Evolutionary conservation across 2,797 vertebrate species (phyloP).

Genomic region (Enteromius radiatus): DNA sequence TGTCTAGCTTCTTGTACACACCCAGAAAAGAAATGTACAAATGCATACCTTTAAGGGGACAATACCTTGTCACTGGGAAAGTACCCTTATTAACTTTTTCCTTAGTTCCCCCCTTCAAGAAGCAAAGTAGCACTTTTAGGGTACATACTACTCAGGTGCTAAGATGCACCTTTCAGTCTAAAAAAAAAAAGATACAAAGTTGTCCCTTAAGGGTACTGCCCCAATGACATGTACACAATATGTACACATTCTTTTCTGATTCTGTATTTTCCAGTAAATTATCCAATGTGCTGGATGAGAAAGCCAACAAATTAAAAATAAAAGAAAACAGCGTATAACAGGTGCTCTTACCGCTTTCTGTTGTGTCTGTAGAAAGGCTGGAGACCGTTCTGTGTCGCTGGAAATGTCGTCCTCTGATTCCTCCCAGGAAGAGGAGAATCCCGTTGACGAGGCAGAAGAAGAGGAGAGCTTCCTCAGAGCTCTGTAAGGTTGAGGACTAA

Average conservation of each 20-base stretch:
- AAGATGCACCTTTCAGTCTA: neutral
- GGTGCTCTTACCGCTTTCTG: slow-evolving; percentile 90
- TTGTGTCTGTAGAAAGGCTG: slow-evolving; percentile 86
- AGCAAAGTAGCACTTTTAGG: neutral
- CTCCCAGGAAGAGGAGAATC: slow-evolving; percentile 97
- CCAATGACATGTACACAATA: neutral
- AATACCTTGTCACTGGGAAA: neutral
- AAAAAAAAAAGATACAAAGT: neutral
- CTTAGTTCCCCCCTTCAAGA: neutral
- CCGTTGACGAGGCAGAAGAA: slow-evolving; percentile 95
- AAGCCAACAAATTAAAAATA: neutral
- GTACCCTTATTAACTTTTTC: neutral
- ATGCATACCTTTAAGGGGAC: neutral
- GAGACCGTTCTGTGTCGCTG: slow-evolving; percentile 90
- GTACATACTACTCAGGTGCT: neutral
- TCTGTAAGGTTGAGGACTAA: slow-evolving; percentile 70
- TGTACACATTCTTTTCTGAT: neutral
- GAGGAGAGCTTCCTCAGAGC: slow-evolving; percentile 91
- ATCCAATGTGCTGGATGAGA: neutral
- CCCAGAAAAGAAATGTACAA: neutral
- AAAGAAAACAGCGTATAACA: slow-evolving; percentile 2
- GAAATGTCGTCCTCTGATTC: slow-evolving; percentile 97
- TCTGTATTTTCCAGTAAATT: neutral
- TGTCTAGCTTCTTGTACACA: neutral
- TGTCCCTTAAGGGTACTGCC: neutral